A percentile compares a stretch with the other conserved stretches of the same genome.
These are phyloP conservation scores for Aurelia sp. DNA, from an alignment of 30 jellyfish, hydroid and myxozoan genomes.

Conservation along the genomic window DNA sequence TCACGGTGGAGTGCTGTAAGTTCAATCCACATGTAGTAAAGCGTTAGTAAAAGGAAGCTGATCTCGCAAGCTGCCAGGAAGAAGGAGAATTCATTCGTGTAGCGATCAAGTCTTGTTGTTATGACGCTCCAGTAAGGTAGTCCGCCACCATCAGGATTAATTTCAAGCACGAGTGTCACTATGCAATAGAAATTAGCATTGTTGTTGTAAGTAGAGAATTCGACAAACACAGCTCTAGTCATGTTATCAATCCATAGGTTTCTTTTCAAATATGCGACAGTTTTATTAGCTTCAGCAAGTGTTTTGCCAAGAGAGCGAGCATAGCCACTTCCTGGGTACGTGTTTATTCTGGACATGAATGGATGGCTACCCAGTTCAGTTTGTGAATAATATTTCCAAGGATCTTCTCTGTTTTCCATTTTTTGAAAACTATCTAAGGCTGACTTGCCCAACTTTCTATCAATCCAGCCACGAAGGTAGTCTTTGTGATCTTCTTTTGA, in stretches of 20 bases:
- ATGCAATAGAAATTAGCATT: conserved; percentile 78
- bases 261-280: conserved; percentile 28
- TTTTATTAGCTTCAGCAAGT: conserved; percentile 23
- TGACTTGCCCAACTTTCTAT: not conserved
- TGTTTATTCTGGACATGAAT: conserved; percentile 5
- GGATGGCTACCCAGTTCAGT: conserved; percentile 33
- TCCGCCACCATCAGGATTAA: conserved; percentile 72
- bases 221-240: conserved; percentile 78
- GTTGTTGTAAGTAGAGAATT: conserved; percentile 77
- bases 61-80: conserved; percentile 88
- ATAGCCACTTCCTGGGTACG: conserved; percentile 90
- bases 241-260: conserved; percentile 76
- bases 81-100: conserved; percentile 55
- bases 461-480: conserved; percentile 36
- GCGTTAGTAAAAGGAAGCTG: conserved; percentile 50
- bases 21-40: conserved; percentile 69
- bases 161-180: conserved; percentile 60
- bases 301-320: conserved; percentile 58
- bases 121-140: conserved; percentile 32
- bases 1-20: conserved; percentile 24
- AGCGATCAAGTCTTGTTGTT: conserved; percentile 82
- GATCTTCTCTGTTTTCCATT: conserved; percentile 13
- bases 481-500: conserved; percentile 22
- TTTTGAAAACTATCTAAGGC: not conserved
- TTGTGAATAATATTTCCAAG: conserved; percentile 56